Evolutionary conservation across 1,140 invertebrate species (phyloP), one percentile per base, ranked within the genome.

Genomic region (Sesamia nonagrioides): DNA sequence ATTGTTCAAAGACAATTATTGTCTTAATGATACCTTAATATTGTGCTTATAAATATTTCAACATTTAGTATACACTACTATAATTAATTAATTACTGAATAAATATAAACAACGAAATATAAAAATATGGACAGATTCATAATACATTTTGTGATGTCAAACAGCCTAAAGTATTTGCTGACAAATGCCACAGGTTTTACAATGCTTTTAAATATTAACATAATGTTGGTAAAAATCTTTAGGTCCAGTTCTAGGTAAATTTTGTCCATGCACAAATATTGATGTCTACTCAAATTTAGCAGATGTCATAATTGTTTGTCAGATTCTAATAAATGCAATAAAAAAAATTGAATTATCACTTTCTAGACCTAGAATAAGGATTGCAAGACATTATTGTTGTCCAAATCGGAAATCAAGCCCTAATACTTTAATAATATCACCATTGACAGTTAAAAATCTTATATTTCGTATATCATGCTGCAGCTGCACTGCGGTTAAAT

Each of bases 401-500:
- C 82, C 80, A 84, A 88, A 91, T 60, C 80, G 52, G 86, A 90
- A 90, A 18, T 86, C 78, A 61, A 92, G 72, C 45, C 79, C 79
- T 48, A 81, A 72, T 18, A 91, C 79, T 79, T 84, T 88, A 18
- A 79, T 21, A 33, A 90, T 78, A 83, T 89, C 89, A 61, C 89
- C 84, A 69, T 81, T 80, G 4, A 92, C 45, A 52, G 81, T 78
- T 50, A 92, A 72, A 82, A 81, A 89, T 81, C 84, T 86, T n/a
- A 91, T 88, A 42, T 84, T 73, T 15, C 83, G 37, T 40, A 88
- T 58, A 79, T 85, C 81, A 52, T 88, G 85, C 71, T 83, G 81
- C 15, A 91, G 52, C 69, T 71, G 40, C 4, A 89, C 17, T 33
- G 77, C 7, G 21, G 78, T 77, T 11, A 89, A 77, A 84, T 69